These are phyloP conservation scores for Homarus gammarus DNA, from an alignment of 2,888 invertebrate species.

Conservation along the genomic window DNA sequence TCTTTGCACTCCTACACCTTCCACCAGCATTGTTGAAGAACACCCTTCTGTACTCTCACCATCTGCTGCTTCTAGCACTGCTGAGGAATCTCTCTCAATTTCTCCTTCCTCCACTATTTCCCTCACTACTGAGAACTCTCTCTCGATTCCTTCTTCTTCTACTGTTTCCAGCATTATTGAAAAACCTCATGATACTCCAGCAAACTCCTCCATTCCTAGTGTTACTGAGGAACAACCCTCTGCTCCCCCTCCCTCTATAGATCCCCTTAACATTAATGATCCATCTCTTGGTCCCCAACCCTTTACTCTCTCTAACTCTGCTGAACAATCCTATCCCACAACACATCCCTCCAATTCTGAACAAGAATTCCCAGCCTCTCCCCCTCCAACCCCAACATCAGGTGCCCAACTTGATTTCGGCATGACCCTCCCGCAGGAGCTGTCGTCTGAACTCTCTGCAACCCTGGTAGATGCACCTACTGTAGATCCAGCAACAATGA, in stretches of 20 bases:
- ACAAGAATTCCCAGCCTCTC: conserved; percentile 6
- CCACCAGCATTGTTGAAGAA: background rate
- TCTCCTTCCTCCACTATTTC: background rate
- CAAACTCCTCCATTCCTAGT: too few species aligned
- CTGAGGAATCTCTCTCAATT: background rate
- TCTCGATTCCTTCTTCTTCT: background rate
- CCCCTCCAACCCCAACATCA: conserved; percentile 19
- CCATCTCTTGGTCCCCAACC: background rate
- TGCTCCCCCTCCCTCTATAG: background rate
- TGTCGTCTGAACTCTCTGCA: conserved; percentile 33
- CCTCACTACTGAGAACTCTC: background rate
- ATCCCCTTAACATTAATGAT: background rate
- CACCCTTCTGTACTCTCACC: background rate
- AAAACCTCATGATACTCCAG: background rate
- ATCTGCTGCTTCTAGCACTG: background rate
- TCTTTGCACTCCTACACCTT: conserved; percentile 5
- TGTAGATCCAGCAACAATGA: conserved; percentile 38
- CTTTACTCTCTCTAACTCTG: background rate
- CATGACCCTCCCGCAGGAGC: conserved; percentile 66
- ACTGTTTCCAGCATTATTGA: background rate
- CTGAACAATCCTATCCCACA: background rate
- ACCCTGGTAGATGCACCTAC: conserved; percentile 56
- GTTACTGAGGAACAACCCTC: background rate
- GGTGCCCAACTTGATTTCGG: conserved; percentile 38
- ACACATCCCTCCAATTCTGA: background rate